Evolutionary conservation across 2,113 vertebrate genomes (phyloP).

Genomic region (Diadophis punctatus): DNA sequence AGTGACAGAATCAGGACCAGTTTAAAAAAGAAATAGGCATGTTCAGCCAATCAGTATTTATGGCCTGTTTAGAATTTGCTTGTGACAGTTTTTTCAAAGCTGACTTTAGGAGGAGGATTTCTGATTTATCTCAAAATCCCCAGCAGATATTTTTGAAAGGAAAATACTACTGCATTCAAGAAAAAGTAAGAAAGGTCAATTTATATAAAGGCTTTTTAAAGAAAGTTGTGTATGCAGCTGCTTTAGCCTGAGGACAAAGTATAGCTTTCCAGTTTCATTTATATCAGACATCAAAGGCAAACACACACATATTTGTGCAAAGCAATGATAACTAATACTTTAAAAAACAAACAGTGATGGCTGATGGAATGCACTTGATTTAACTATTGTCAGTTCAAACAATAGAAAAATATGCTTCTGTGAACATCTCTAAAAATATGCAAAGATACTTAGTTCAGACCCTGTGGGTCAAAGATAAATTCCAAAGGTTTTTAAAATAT

Average conservation of each 20-base stretch:
- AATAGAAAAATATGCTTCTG: not conserved
- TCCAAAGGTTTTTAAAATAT: slow-evolving; percentile 4
- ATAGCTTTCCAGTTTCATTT: slow-evolving; percentile 27
- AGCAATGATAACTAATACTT: not conserved
- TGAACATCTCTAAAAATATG: not conserved
- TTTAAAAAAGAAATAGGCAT: slow-evolving; percentile 13
- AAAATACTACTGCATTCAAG: not conserved
- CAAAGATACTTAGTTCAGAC: slow-evolving; percentile 7
- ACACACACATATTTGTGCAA: not conserved
- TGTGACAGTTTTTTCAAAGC: slow-evolving; percentile 1
- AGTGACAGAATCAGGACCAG: slow-evolving; percentile 15
- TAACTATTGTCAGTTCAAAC: slow-evolving; percentile 12
- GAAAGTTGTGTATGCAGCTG: slow-evolving; percentile 8
- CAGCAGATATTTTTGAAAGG: slow-evolving; percentile 17
- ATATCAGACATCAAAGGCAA: slow-evolving; percentile 22
- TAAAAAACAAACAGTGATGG: not conserved
- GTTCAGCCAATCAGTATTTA: not conserved
- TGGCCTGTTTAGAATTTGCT: slow-evolving; percentile 6
- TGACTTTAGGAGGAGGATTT: slow-evolving; percentile 4
- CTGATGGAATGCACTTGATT: slow-evolving; percentile 13
- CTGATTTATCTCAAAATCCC: slow-evolving; percentile 14
- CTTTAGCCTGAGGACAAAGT: slow-evolving; percentile 19
- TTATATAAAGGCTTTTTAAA: not conserved
- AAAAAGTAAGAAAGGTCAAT: slow-evolving; percentile 28
- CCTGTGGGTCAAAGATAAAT: slow-evolving; percentile 6